Conservation (phyloP, 1,140 invertebrate genomes). For the Bombus pascuorum region DNA sequence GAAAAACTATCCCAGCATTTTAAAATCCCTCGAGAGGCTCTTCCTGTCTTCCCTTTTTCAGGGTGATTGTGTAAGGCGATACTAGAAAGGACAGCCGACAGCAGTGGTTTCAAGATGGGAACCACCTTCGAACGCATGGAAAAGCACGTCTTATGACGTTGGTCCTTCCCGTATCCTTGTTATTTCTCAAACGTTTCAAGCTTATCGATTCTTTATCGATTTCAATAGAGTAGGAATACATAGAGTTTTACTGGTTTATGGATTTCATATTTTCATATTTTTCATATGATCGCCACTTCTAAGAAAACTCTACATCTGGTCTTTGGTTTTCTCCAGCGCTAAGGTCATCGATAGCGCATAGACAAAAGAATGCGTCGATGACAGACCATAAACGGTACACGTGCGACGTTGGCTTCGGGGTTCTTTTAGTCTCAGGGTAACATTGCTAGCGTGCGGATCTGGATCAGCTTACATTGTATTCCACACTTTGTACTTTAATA, state of each 20-base stretch:
- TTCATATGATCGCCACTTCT: no score
- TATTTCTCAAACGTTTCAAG: not conserved
- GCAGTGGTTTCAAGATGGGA: slow-evolving; percentile 18
- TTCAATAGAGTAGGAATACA: not conserved
- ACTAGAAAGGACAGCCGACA: slow-evolving; percentile 18
- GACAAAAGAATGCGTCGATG: no score
- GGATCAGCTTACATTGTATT: no score
- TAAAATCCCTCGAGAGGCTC: slow-evolving; percentile 37
- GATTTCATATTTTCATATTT: not conserved
- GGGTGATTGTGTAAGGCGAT: slow-evolving; percentile 39
- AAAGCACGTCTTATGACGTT: slow-evolving; percentile 19
- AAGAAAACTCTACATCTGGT: no score
- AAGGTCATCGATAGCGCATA: no score
- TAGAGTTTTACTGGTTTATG: not conserved
- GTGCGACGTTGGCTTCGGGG: no score
- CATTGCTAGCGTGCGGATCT: no score
- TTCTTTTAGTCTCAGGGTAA: no score
- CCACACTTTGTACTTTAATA: no score
- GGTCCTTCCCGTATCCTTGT: not conserved
- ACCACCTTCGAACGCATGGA: slow-evolving; percentile 23
- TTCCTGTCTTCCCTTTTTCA: slow-evolving; percentile 33
- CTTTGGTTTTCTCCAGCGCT: no score
- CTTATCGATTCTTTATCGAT: not conserved
- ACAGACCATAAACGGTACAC: no score
- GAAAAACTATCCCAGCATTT: slow-evolving; percentile 46